Evolutionary conservation across 1,140 invertebrate species (phyloP), one percentile per base, ranked within the genome.

Genomic region (Yoshiicerus persimilis): DNA sequence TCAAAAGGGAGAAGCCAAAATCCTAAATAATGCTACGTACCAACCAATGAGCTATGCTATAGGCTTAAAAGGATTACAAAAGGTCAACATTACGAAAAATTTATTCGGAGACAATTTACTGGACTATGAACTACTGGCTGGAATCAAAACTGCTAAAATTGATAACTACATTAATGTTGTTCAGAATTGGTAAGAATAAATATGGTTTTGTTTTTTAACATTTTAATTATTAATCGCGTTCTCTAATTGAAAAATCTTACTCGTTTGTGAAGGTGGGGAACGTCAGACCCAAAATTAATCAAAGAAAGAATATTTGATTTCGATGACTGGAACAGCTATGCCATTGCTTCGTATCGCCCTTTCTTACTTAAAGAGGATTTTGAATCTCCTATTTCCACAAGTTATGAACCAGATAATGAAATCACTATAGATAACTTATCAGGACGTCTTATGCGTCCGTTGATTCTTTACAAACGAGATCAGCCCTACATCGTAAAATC

Each of bases 241-340:
- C n/a, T 34, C 25, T 87, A 23, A 23, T 32, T 62, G 27, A 36
- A 56, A 27, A 9, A 83, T 87, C 27, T 80, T 41, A 20, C 84
- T n/a, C 34, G n/a, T 86, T 32, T 38, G 20, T 39, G 11, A 23
- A 90, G 90, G 88, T 99, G 99, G 98, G 98, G 98, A 10, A 96
- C 95, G 5, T 92, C 92, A 4, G 94, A 96, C 86, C 94, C 96
- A 62, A 92, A 92, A 8, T 92, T 94, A 39, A 99, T 99, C 36
- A 94, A 95, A 89, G 94, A 95, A 77, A 94, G 96, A 92, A 99
- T 99, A 90, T 99, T 99, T 92, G 99, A 99, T 93, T 99, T 99
- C 93, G 98, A 99, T 92, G 98, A 99, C 92, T 99, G 99, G 99
- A 99, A 99, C 92, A 97, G 98, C 93, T 98, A 98, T 92, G 98